Evolutionary conservation across 2,113 vertebrate genomes (phyloP).

Genomic region (Bagarius yarrelli): DNA sequence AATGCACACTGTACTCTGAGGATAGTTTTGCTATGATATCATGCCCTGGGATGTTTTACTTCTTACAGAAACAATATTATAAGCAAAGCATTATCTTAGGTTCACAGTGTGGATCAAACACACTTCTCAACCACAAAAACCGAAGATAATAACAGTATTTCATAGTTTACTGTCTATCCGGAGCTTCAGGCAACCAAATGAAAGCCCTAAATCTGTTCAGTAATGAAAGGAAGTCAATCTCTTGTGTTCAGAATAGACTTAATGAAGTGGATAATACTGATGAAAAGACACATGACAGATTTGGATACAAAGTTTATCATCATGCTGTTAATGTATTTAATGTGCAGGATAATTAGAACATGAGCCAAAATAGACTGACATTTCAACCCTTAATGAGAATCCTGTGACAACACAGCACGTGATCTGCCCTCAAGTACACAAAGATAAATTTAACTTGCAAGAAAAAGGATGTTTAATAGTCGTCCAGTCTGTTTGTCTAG

Average conservation of each 20-base stretch:
- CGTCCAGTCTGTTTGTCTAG: slow-evolving; percentile 16
- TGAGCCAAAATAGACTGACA: slow-evolving; percentile 32
- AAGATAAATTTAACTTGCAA: slow-evolving; percentile 16
- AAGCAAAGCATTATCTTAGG: background rate
- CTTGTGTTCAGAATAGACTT: background rate
- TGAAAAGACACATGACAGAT: slow-evolving; percentile 32
- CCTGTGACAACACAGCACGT: slow-evolving; percentile 46
- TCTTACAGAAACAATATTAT: slow-evolving; percentile 8
- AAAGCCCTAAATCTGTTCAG: background rate
- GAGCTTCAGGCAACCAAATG: slow-evolving; percentile 16
- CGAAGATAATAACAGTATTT: slow-evolving; percentile 5
- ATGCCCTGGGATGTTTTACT: background rate
- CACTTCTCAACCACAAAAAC: background rate
- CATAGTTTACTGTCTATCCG: slow-evolving; percentile 24
- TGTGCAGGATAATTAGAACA: slow-evolving; percentile 5
- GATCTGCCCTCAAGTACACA: slow-evolving; percentile 37
- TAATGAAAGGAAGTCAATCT: slow-evolving; percentile 27
- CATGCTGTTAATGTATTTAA: background rate
- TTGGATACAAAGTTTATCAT: slow-evolving; percentile 35
- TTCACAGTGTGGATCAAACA: background rate
- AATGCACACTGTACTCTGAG: background rate
- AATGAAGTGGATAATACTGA: slow-evolving; percentile 12
- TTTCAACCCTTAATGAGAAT: slow-evolving; percentile 27
- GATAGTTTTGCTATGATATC: background rate
- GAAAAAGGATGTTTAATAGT: background rate